phyloP scores from a whole-genome alignment of 1,140 invertebrate genomes.

The Cyclina sinensis region DNA sequence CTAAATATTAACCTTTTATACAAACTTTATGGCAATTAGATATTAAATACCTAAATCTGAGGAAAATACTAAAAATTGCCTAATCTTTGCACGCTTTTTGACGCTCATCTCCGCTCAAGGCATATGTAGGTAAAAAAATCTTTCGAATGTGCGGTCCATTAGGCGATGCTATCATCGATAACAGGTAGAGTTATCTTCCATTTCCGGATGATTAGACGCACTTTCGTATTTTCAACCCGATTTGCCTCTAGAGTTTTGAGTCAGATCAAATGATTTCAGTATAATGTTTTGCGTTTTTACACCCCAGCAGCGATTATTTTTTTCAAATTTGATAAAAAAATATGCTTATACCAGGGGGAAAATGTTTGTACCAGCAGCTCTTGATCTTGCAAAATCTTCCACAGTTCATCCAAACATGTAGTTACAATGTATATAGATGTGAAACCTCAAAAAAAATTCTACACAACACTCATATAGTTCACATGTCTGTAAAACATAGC shows the following conservation, averaged over 20 bases:
- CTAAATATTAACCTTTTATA: constrained; percentile 5
- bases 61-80: constrained; percentile 41
- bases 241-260: constrained; percentile 22
- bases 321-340: no score
- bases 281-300: no score
- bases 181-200: constrained; percentile 46
- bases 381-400: no score
- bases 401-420: no score
- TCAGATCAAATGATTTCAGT: constrained; percentile 4
- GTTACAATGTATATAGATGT: no score
- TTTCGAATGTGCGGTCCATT: constrained; percentile 56
- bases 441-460: no score
- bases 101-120: background rate
- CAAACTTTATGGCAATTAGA: constrained; percentile 47
- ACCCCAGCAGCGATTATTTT: no score
- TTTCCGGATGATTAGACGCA: constrained; percentile 51
- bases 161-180: constrained; percentile 37
- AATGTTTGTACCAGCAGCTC: no score
- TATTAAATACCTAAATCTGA: constrained; percentile 55
- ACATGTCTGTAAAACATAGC: no score
- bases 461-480: no score
- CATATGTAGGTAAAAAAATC: constrained; percentile 6
- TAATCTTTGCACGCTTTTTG: constrained; percentile 54
- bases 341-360: no score
- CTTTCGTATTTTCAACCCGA: constrained; percentile 10